Evolutionary conservation across 2,797 vertebrate genomes (phyloP).

Genomic region (Selene dorsalis): DNA sequence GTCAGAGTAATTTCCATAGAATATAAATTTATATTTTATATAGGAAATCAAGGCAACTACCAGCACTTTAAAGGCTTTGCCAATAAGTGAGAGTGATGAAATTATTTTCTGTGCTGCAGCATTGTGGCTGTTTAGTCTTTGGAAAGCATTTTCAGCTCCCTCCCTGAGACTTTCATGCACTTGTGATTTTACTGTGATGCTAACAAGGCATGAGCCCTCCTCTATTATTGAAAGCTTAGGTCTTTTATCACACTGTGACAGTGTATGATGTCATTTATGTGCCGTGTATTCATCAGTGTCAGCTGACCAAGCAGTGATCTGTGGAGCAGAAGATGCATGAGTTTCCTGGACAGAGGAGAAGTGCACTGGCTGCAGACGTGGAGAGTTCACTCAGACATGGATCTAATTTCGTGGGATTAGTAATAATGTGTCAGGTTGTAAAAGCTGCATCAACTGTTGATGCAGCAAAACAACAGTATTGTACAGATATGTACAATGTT

Average conservation of each 20-base stretch:
- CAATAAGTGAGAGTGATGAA: slow-evolving; percentile 27
- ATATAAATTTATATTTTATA: slow-evolving; percentile 35
- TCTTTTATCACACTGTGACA: slow-evolving; percentile 36
- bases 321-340: slow-evolving; percentile 36
- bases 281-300: slow-evolving; percentile 44
- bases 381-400: slow-evolving; percentile 5
- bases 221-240: slow-evolving; percentile 37
- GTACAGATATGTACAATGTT: no score
- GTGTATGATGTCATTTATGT: slow-evolving; percentile 31
- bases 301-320: slow-evolving; percentile 50
- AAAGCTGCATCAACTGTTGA: slow-evolving; percentile 21
- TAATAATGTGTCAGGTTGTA: slow-evolving; percentile 19
- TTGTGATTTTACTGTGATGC: slow-evolving; percentile 50
- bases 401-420: slow-evolving; percentile 34
- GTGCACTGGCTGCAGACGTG: slow-evolving; percentile 10
- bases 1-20: slow-evolving; percentile 42
- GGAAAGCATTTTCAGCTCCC: slow-evolving; percentile 37
- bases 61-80: slow-evolving; percentile 11
- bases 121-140: slow-evolving; percentile 22
- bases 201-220: slow-evolving; percentile 34
- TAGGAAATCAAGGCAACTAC: slow-evolving; percentile 38
- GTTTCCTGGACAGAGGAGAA: slow-evolving; percentile 32
- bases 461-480: background rate
- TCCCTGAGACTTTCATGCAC: slow-evolving; percentile 37
- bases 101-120: slow-evolving; percentile 31